A percentile compares a stretch with the other conserved stretches of the same genome.
phyloP scores from a whole-genome alignment of 2,113 vertebrate species.

The Grallaria varia region DNA sequence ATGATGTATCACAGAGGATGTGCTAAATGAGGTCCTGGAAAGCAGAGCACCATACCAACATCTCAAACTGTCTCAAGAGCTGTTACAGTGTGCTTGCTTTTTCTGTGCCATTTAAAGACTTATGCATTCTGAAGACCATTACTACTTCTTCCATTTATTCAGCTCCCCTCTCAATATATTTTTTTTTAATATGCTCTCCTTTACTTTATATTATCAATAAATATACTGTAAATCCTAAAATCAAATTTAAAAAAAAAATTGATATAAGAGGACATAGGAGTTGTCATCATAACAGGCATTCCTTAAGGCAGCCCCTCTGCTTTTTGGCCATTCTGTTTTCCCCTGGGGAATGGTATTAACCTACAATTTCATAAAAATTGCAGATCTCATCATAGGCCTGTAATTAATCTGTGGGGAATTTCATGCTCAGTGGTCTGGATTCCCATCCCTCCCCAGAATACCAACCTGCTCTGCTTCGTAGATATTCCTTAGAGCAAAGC shows the following conservation, averaged over 20 bases:
- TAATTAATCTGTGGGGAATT: not conserved
- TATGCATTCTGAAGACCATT: rapidly evolving
- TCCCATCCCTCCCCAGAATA: not conserved
- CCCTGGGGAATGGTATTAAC: not conserved
- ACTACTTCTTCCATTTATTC: not conserved
- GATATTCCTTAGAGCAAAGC: not conserved
- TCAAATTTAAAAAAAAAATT: not conserved
- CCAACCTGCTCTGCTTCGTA: not conserved
- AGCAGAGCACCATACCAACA: not conserved
- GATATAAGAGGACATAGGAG: not conserved
- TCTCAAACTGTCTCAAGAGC: not conserved
- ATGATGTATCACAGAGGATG: not conserved
- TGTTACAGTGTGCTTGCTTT: not conserved
- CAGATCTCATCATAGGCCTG: not conserved
- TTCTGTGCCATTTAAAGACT: not conserved
- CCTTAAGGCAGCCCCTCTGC: not conserved
- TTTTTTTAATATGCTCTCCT: not conserved
- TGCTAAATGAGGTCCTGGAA: not conserved
- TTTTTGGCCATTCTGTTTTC: not conserved
- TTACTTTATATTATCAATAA: not conserved
- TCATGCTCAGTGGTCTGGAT: not conserved
- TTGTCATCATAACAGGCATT: not conserved
- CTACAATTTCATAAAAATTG: not conserved
- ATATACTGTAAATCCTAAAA: not conserved
- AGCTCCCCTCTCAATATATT: not conserved